These are phyloP conservation scores for Periparus ater DNA, from an alignment of 2,797 vertebrate species.

Conservation along the genomic window DNA sequence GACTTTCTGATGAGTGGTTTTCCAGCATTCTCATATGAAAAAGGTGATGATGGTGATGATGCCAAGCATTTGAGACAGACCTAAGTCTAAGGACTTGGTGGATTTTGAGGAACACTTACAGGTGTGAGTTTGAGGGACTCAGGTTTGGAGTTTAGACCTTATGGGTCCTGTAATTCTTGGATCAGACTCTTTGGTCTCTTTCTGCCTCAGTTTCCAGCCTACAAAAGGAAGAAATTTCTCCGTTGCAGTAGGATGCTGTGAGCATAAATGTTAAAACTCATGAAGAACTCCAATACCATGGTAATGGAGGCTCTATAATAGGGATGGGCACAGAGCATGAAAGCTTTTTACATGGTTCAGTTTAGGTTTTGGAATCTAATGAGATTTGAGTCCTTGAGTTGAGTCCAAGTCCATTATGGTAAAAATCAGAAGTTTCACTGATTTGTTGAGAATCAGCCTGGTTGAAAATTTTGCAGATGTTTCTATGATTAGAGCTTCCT, in stretches of 20 bases:
- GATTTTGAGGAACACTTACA: neutral
- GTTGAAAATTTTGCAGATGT: neutral
- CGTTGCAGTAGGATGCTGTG: neutral
- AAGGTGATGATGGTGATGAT: neutral
- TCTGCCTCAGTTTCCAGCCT: neutral
- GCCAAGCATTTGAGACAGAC: neutral
- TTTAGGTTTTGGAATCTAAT: neutral
- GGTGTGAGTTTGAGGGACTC: neutral
- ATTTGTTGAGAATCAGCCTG: neutral
- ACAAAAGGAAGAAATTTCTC: neutral
- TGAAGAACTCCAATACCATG: neutral
- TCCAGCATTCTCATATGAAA: neutral
- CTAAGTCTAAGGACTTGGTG: neutral
- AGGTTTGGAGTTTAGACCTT: neutral
- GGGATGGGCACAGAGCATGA: neutral
- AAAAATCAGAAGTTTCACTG: neutral
- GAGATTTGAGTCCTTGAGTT: neutral
- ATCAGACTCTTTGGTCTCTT: neutral
- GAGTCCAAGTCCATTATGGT: neutral
- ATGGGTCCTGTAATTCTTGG: neutral
- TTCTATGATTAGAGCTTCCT: neutral
- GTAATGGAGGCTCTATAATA: neutral
- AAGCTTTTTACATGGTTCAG: neutral
- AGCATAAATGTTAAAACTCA: neutral
- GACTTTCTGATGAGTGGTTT: neutral